These are phyloP conservation scores for Urocynchramus pylzowi DNA, from an alignment of 2,113 vertebrate genomes.

Conservation along the genomic window DNA sequence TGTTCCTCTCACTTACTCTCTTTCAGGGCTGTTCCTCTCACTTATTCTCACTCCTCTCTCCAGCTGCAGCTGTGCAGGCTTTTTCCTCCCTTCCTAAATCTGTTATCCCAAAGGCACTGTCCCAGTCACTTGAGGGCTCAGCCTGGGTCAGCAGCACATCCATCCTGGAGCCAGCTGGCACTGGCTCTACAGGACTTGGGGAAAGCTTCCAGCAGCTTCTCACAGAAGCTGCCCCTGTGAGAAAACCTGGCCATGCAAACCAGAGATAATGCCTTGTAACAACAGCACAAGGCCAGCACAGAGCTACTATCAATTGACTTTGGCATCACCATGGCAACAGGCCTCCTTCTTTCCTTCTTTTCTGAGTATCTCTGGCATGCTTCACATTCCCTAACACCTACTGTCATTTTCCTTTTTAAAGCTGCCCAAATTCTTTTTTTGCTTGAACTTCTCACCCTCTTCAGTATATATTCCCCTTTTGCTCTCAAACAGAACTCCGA, in stretches of 20 bases:
- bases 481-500: not conserved
- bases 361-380: not conserved
- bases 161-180: not conserved
- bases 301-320: not conserved
- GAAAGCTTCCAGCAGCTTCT: not conserved
- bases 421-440: not conserved
- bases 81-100: not conserved
- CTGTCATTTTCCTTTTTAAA: not conserved
- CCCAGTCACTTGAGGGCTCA: not conserved
- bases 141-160: not conserved
- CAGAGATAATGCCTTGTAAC: not conserved
- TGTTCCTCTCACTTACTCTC: not conserved
- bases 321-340: not conserved
- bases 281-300: not conserved
- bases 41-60: not conserved
- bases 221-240: not conserved
- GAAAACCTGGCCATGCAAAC: not conserved
- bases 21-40: not conserved
- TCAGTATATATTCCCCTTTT: not conserved
- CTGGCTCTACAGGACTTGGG: not conserved
- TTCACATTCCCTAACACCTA: not conserved
- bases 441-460: not conserved
- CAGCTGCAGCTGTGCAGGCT: not conserved
- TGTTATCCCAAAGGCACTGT: not conserved
- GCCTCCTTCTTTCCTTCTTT: not conserved